Conservation (phyloP, 53 echinoderm and acorn worm species). For the Astropecten irregularis region DNA sequence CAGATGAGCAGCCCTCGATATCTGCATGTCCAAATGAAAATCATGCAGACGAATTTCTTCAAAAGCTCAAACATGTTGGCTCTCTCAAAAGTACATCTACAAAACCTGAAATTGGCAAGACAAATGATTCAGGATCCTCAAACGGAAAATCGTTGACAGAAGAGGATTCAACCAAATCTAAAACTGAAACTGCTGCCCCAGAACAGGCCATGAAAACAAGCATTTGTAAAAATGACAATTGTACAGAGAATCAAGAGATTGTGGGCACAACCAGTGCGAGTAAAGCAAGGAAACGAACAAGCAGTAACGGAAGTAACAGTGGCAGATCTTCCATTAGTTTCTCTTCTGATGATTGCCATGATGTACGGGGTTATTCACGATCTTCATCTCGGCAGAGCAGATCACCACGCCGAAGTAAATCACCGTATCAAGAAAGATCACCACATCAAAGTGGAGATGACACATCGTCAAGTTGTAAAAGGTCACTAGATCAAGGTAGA, state of each 20-base stretch:
- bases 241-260: not conserved
- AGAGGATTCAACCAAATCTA: not conserved
- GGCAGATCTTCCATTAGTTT: not conserved
- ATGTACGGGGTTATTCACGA: not conserved
- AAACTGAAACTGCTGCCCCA: too few species aligned
- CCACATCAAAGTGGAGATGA: too few species aligned
- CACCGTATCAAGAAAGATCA: too few species aligned
- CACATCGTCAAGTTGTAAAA: not conserved
- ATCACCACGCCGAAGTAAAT: not conserved
- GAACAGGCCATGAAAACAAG: too few species aligned
- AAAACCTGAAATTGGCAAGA: not conserved
- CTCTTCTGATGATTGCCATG: not conserved
- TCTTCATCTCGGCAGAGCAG: not conserved
- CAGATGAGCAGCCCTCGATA: too few species aligned
- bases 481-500: not conserved
- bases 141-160: not conserved
- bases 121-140: not conserved
- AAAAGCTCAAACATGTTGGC: conserved; percentile 32
- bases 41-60: too few species aligned
- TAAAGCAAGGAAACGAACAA: not conserved
- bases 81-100: not conserved
- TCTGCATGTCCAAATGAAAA: too few species aligned
- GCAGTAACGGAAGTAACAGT: not conserved
- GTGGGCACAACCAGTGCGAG: not conserved
- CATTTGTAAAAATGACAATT: too few species aligned